These are phyloP conservation scores for Nettapus auritus DNA, from an alignment of 2,113 vertebrate species.

Conservation along the genomic window DNA sequence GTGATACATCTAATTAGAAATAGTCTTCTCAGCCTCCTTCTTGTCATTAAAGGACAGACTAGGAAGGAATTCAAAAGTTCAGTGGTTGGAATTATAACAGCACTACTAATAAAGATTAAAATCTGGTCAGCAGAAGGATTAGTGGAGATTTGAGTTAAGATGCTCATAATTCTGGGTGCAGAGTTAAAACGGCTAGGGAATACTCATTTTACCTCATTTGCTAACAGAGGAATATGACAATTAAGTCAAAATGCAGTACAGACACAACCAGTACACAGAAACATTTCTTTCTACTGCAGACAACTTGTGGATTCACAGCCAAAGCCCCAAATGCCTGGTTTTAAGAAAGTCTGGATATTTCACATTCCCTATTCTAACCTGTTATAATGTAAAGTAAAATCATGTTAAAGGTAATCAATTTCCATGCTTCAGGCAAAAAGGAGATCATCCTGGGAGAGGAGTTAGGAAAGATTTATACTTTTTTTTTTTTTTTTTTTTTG, in stretches of 20 bases:
- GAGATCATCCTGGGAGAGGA: constrained; percentile 6
- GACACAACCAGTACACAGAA: background rate
- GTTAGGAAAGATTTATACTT: background rate
- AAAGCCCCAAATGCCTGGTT: background rate
- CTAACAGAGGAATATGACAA: background rate
- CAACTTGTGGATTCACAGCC: background rate
- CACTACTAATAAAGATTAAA: background rate
- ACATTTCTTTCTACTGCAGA: background rate
- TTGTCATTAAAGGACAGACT: background rate
- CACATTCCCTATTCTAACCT: background rate
- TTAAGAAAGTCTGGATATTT: background rate
- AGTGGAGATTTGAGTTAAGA: background rate
- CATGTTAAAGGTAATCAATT: constrained; percentile 41
- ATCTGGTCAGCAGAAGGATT: background rate
- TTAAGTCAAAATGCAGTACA: background rate
- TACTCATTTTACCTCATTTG: background rate
- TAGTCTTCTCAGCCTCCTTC: background rate
- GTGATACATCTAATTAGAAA: background rate
- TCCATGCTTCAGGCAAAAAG: constrained; percentile 26
- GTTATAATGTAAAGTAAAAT: constrained; percentile 31
- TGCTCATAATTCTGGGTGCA: background rate
- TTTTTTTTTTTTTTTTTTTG: constrained; percentile 48
- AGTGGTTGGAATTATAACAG: background rate
- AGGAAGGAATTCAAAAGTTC: background rate
- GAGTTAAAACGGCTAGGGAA: background rate